Evolutionary conservation across 2,888 invertebrate species (phyloP), one percentile per base, ranked within the genome.

Genomic region (Chromoteleia sp.): DNA sequence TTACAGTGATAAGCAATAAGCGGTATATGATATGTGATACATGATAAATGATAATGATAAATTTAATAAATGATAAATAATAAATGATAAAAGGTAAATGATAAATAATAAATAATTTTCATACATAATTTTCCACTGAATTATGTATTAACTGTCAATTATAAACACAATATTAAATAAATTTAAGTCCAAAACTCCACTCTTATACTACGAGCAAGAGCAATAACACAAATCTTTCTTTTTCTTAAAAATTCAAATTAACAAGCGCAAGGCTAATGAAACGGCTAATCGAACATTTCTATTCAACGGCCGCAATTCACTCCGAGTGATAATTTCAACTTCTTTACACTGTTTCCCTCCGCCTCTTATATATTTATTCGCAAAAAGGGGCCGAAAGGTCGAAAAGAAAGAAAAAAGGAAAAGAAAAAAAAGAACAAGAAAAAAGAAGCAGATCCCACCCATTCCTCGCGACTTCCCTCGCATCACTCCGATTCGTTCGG

Each of bases 211-310:
- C 3, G 10, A 33, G 6, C 10, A 6, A 3, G 8, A n/a, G n/a
- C 33, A 33, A 39, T 39, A 39, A 14, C 61, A 29, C 52, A 17
- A 39, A 67, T 54, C 43, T n/a, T 29, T 39, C 19, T 58, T 48
- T 30, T 1, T 4, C 12, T 14, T 33, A 50, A 50, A 50, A 39
- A 71, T 59, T 39, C 71, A 50, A 59, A 59, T 71, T 48, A 50
- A 39, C 59, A 19, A 8, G 39, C 15, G 45, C 61, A 17, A 39
- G 14, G 43, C 71, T 73, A 61, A 73, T 59, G 61, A 73, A 73
- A 73, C 61, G 50, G 54, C 67, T 75, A 75, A 67, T 75, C 65
- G 48, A 58, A 75, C 65, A 75, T 67, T 75, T 75, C 67, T 75
- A 58, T 67, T 75, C 56, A 58, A 75, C 48, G 54, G 50, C 63